Evolutionary conservation across 2,888 invertebrate genomes (phyloP), one percentile per base, ranked within the genome.

Genomic region (Liopterus haemorrhoidalis): DNA sequence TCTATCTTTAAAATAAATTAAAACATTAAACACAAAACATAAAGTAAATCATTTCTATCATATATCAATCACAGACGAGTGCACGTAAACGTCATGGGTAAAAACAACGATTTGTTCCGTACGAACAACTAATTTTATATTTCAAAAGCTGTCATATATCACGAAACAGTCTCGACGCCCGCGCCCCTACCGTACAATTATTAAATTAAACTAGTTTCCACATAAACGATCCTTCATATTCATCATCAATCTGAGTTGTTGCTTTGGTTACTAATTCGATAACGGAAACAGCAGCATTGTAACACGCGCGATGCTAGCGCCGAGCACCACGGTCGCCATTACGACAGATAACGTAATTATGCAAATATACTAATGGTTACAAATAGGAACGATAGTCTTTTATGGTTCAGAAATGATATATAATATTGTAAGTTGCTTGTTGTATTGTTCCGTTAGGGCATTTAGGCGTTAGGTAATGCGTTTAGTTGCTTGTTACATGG

Each of bases 191-290:
- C 37, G 20, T 24, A 24, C 57, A 59, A 60, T 60, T 59, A 61
- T 61, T 60, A 58, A 60, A 60, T 61, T 61, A 61, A 60, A 56
- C 53, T 57, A 49, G 58, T 59, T 60, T 60, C 58, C 58, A 57
- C 59, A 58, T 55, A 57, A 59, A 52, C 56, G 56, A 54, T 52
- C 55, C 56, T 58, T 58, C 56, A 57, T 57, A 50, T 46, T 54
- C 48, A 52, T 54, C 57, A 60, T 60, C 57, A 61, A 59, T 59
- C 59, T 56, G 53, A 48, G 56, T 54, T 57, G 53, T 51, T 53
- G 47, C 38, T 44, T 44, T 44, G 45, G 45, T 45, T 45, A 39
- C 32, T 45, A 45, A 45, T 45, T 28, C 39, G 39, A 45, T 45
- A 44, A 44, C 24, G 44, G 31, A 44, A 44, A 44, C 44, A 44